These are phyloP conservation scores for Emys orbicularis DNA, from an alignment of 2,797 vertebrate species.

Conservation along the genomic window DNA sequence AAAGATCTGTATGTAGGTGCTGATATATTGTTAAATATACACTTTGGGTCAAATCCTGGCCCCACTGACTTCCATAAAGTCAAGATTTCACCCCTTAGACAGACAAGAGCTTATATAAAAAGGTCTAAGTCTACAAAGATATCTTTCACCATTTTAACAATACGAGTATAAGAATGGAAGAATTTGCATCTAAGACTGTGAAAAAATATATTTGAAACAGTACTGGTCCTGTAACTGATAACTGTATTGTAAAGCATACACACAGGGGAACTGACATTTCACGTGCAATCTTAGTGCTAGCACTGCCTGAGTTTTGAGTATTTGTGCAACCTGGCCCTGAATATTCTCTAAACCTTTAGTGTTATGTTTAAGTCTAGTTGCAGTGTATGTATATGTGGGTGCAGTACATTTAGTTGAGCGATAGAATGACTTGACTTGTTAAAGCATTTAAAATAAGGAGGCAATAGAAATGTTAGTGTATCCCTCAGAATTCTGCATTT, in stretches of 20 bases:
- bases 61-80: background rate
- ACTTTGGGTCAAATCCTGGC: constrained; percentile 2
- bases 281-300: background rate
- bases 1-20: background rate
- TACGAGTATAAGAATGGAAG: background rate
- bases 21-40: background rate
- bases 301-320: background rate
- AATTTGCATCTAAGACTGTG: background rate
- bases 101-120: background rate
- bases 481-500: constrained; percentile 21
- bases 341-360: background rate
- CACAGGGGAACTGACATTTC: background rate
- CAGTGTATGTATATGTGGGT: background rate
- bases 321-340: background rate
- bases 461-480: background rate
- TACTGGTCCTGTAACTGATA: background rate
- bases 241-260: fast-evolving
- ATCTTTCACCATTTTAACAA: background rate
- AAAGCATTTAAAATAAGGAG: constrained; percentile 30
- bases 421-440: background rate
- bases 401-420: constrained; percentile 1
- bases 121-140: background rate
- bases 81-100: background rate
- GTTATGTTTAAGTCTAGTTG: background rate
- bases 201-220: background rate